Percentiles rank a stretch among this genome's conserved stretches.
phyloP scores from a whole-genome alignment of 2,797 vertebrate genomes.

The Bucorvus abyssinicus region DNA sequence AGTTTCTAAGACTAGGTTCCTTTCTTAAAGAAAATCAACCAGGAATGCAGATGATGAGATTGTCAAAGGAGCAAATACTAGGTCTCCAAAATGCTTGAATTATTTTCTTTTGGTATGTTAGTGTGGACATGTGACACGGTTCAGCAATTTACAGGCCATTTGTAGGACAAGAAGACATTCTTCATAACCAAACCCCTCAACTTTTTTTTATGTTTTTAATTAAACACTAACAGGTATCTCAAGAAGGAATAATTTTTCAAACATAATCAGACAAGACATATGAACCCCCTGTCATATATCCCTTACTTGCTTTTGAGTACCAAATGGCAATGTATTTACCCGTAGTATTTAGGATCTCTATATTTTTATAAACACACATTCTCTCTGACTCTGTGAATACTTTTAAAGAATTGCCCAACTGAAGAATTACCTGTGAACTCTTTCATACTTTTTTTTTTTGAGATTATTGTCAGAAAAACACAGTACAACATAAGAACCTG shows the following conservation, averaged over 20 bases:
- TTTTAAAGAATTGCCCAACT: neutral
- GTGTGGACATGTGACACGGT: neutral
- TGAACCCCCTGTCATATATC: neutral
- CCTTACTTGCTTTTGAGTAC: neutral
- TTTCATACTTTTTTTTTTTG: neutral
- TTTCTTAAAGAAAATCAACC: neutral
- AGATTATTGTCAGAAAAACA: neutral
- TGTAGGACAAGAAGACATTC: neutral
- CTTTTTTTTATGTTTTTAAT: neutral
- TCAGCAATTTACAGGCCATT: neutral
- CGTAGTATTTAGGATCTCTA: neutral
- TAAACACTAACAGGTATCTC: neutral
- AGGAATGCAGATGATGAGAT: neutral
- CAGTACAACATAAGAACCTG: neutral
- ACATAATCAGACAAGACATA: neutral
- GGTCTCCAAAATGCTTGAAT: neutral
- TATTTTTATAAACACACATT: neutral
- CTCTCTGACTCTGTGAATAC: neutral
- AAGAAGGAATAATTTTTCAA: neutral
- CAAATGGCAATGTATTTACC: neutral
- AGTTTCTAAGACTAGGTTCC: neutral
- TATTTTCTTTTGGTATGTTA: neutral
- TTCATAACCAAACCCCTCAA: neutral
- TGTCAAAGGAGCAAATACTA: constrained; percentile 26
- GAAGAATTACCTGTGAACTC: neutral